Conservation (phyloP, 2,888 invertebrate genomes). For the Temnothorax unifasciatus region DNA sequence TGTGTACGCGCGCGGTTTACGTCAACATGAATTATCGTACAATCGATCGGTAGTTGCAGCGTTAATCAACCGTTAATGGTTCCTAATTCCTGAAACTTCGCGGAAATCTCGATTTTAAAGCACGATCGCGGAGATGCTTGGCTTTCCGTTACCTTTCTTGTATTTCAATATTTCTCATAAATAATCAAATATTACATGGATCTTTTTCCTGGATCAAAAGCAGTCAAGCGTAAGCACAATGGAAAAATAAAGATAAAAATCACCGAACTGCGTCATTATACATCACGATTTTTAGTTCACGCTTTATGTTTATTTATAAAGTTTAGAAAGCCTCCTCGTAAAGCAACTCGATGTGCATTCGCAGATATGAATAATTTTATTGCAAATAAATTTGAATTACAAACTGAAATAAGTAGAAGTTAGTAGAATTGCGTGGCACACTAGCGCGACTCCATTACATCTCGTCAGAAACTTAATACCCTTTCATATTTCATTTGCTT, state of each 20-base stretch:
- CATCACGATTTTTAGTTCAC: not conserved
- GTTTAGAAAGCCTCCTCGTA: not conserved
- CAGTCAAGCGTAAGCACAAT: not conserved
- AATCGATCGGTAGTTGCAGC: not conserved
- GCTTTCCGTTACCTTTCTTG: not conserved
- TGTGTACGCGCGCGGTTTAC: not conserved
- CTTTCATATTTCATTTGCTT: not conserved
- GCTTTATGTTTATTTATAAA: conserved; percentile 26
- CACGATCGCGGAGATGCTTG: too few relatives aligned
- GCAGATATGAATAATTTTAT: conserved; percentile 23
- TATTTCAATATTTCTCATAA: not conserved
- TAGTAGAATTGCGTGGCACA: not conserved
- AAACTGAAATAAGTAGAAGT: conserved; percentile 27
- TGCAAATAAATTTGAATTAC: conserved; percentile 41
- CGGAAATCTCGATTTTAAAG: not conserved
- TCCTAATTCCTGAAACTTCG: not conserved
- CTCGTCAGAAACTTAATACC: not conserved
- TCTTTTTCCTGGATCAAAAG: too few relatives aligned
- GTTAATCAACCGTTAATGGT: conserved; percentile 13
- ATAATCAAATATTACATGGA: not conserved
- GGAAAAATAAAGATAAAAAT: not conserved
- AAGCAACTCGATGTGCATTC: not conserved
- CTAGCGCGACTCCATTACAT: not conserved
- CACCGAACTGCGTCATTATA: not conserved
- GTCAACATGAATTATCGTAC: not conserved